Conservation (phyloP, 1,140 invertebrate species). For the Chionoecetes opilio region DNA sequence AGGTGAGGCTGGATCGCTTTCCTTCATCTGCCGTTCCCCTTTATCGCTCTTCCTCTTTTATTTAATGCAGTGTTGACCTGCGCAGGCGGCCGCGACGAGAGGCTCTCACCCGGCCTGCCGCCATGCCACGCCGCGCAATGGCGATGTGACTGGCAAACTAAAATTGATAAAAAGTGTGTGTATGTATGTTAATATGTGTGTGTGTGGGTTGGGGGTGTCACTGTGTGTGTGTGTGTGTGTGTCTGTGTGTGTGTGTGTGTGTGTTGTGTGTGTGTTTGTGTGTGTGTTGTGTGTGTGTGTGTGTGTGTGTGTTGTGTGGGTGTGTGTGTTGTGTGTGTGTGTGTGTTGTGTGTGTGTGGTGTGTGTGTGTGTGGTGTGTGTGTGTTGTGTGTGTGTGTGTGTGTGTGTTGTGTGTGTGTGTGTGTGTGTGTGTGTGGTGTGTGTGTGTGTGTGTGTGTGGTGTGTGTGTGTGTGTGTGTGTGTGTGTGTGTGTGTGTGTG, state of each 20-base stretch:
- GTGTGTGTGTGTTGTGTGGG: constrained; percentile 17
- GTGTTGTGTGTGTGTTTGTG: not conserved
- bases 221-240: no score
- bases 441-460: no score
- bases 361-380: not conserved
- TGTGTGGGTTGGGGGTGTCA: no score
- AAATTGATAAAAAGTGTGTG: no score
- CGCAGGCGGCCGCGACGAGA: not conserved
- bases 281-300: constrained; percentile 28
- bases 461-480: no score
- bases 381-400: not conserved
- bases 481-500: no score
- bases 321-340: constrained; percentile 28
- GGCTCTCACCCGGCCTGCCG: no score
- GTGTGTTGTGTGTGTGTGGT: no score
- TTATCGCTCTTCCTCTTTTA: constrained; percentile 20
- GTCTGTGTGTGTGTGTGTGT: no score
- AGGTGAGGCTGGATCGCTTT: not conserved
- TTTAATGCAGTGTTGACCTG: constrained; percentile 7
- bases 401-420: no score
- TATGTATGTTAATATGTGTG: no score
- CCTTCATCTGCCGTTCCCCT: not conserved
- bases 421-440: no score
- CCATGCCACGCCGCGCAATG: not conserved
- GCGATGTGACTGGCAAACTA: not conserved